Evolutionary conservation across 2,113 vertebrate species (phyloP).

Genomic region (Microcebus ravelobensis): DNA sequence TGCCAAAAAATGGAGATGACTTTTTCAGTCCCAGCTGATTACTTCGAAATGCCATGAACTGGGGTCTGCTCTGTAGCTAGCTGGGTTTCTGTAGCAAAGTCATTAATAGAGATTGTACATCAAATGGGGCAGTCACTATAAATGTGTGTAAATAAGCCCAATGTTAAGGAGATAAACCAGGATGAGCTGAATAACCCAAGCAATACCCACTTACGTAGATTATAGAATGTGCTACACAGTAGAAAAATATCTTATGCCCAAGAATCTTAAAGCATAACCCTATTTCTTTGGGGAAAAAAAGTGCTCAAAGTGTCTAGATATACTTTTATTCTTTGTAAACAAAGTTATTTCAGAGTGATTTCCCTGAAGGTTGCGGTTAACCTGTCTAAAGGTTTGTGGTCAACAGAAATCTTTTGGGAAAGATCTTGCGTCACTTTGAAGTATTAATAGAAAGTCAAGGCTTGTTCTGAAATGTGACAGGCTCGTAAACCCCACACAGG

Average conservation of each 20-base stretch:
- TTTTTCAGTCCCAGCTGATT: slow-evolving; percentile 62
- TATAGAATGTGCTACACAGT: background rate
- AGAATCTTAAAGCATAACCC: background rate
- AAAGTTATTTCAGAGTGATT: slow-evolving; percentile 82
- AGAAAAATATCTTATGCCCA: background rate
- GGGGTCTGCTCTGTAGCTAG: background rate
- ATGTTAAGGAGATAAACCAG: background rate
- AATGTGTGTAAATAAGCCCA: background rate
- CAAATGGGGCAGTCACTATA: background rate
- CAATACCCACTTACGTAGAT: background rate
- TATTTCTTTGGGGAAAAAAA: background rate
- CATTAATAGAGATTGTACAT: background rate
- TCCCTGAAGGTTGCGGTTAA: slow-evolving; percentile 74
- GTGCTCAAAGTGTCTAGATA: background rate
- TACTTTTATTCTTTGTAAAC: slow-evolving; percentile 77
- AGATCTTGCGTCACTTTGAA: slow-evolving; percentile 83
- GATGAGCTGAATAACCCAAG: too few species aligned
- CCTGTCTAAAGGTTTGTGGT: slow-evolving; percentile 81
- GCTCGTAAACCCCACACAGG: slow-evolving; percentile 71
- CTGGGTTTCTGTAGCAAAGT: slow-evolving; percentile 52
- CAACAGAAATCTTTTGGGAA: slow-evolving; percentile 78
- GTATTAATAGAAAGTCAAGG: slow-evolving; percentile 75
- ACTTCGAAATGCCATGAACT: slow-evolving; percentile 21
- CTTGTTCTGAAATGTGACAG: slow-evolving; percentile 78
- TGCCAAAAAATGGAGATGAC: slow-evolving; percentile 72